These are phyloP conservation scores for Cuniculus paca DNA, from an alignment of 2,797 vertebrate genomes.

Conservation along the genomic window DNA sequence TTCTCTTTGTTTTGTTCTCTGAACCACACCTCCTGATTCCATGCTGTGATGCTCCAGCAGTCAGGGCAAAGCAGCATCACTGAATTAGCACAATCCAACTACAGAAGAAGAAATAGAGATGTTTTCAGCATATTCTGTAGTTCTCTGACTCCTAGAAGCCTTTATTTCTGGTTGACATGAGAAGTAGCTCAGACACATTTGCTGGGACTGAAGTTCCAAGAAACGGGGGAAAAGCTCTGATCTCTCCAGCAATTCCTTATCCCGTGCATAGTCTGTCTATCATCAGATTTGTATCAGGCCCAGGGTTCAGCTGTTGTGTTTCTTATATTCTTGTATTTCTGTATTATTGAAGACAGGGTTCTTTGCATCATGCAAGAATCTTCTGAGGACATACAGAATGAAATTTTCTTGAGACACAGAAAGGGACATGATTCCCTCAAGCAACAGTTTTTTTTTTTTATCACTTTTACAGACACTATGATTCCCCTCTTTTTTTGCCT, in stretches of 20 bases:
- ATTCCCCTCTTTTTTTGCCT: background rate
- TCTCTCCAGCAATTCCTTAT: background rate
- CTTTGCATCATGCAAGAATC: background rate
- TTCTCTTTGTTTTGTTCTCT: background rate
- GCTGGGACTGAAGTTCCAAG: background rate
- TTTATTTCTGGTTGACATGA: background rate
- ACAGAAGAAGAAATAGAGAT: background rate
- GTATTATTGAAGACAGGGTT: background rate
- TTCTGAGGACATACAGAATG: background rate
- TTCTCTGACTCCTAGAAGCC: background rate
- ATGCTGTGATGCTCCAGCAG: background rate
- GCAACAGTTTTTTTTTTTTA: background rate
- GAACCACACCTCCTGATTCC: background rate
- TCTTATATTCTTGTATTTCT: background rate
- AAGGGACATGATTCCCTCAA: background rate
- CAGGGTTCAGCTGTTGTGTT: background rate
- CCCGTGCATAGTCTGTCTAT: background rate
- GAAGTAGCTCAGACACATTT: background rate
- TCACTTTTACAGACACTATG: background rate
- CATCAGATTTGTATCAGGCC: background rate
- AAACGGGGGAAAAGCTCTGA: background rate
- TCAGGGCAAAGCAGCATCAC: background rate
- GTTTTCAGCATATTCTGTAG: background rate
- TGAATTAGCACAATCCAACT: background rate
- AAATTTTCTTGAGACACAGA: background rate